These are phyloP conservation scores for Latrodectus geometricus DNA, from an alignment of 1,140 invertebrate species.

Conservation along the genomic window DNA sequence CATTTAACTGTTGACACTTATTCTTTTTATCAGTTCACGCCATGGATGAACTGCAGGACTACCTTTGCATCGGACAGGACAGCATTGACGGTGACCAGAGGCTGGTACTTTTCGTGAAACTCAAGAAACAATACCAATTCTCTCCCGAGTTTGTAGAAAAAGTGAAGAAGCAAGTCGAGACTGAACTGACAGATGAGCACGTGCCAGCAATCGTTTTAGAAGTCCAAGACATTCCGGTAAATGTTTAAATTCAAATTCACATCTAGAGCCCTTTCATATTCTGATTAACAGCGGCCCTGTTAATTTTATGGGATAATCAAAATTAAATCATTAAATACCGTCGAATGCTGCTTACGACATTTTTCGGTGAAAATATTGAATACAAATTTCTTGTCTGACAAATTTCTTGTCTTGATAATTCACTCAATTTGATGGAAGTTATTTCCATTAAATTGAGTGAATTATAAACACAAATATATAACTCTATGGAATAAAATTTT, in stretches of 20 bases:
- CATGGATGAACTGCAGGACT: slow-evolving; percentile 72
- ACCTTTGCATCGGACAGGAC: slow-evolving; percentile 71
- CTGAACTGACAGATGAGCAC: slow-evolving; percentile 72
- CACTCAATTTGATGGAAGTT: too few relatives aligned
- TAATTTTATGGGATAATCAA: too few relatives aligned
- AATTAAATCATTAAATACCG: too few relatives aligned
- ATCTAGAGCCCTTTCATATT: too few relatives aligned
- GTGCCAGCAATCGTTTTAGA: slow-evolving; percentile 72
- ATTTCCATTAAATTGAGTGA: too few relatives aligned
- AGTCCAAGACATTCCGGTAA: slow-evolving; percentile 73
- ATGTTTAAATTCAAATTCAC: slow-evolving; percentile 24
- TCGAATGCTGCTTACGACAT: too few relatives aligned
- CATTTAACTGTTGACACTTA: not conserved
- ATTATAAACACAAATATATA: too few relatives aligned
- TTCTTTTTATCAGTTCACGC: slow-evolving; percentile 70
- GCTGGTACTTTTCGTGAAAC: slow-evolving; percentile 73
- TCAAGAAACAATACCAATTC: slow-evolving; percentile 68
- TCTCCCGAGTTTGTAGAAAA: slow-evolving; percentile 68
- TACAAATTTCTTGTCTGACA: too few relatives aligned
- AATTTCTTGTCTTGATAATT: too few relatives aligned
- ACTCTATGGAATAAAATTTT: too few relatives aligned
- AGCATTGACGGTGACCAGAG: slow-evolving; percentile 70
- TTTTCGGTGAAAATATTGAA: too few relatives aligned
- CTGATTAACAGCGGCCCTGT: too few relatives aligned
- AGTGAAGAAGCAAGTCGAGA: slow-evolving; percentile 69